phyloP scores from a whole-genome alignment of 1,140 invertebrate species.

The Lasioglossum albipes region DNA sequence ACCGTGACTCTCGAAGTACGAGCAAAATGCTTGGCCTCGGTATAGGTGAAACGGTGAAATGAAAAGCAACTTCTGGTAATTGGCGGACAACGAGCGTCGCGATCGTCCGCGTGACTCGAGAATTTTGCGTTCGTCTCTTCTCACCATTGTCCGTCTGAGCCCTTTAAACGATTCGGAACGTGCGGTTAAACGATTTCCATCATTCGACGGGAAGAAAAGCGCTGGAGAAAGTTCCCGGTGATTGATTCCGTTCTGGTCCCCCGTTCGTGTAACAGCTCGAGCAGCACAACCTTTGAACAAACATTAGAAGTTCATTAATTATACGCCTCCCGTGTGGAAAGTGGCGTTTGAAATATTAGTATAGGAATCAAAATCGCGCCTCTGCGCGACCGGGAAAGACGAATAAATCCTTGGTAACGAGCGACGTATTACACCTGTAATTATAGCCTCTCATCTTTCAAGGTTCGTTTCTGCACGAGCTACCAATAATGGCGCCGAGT shows the following conservation, averaged over 20 bases:
- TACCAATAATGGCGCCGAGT: constrained; percentile 51
- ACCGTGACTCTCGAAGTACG: constrained; percentile 42
- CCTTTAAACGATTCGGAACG: constrained; percentile 25
- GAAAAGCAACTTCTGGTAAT: constrained; percentile 51
- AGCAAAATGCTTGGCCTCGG: constrained; percentile 22
- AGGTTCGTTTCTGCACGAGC: constrained; percentile 1
- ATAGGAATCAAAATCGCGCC: constrained; percentile 43
- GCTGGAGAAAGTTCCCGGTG: neutral
- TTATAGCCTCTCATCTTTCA: constrained; percentile 44
- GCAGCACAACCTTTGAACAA: neutral
- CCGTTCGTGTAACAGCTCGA: neutral
- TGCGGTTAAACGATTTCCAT: neutral
- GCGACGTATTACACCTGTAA: constrained; percentile 48
- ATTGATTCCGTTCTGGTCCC: neutral
- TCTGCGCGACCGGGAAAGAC: constrained; percentile 22
- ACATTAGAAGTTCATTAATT: constrained; percentile 15
- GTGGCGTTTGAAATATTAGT: constrained; percentile 34
- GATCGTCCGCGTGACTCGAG: constrained; percentile 45
- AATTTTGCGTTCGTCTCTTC: constrained; percentile 46
- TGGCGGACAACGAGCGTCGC: constrained; percentile 49
- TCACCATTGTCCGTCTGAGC: neutral
- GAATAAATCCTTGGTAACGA: constrained; percentile 57
- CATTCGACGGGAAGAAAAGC: no score
- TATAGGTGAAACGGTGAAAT: constrained; percentile 43
- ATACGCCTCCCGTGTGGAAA: neutral